Base-by-base conservation (phyloP, 2,888 invertebrate genomes). In the Apomyelois bistriatella region DNA sequence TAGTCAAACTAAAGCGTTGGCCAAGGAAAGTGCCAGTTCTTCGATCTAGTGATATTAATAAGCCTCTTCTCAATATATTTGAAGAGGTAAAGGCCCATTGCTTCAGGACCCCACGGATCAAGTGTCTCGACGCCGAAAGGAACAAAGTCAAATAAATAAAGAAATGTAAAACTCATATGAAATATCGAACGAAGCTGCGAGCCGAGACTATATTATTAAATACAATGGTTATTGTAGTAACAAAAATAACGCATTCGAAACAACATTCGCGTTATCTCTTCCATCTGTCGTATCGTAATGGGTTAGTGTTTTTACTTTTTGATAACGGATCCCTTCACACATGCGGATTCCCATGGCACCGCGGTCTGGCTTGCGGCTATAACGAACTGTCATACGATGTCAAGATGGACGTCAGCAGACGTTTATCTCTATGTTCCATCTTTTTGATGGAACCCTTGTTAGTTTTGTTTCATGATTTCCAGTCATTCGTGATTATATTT, bases 301-400 rank as follows among this genome's bases (percentile, higher is more conserved):
- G 42, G 51, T 32, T 42, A 36, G 52, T 51, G 40, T 40, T 42
- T 51, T 51, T 35, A 36, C 13, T 50, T 52, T 51, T 51, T 51
- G 42, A 52, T 52, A 43, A 36, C 35, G 35, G 28, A n/a, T 32
- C 42, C 50, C 36, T 43, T 35, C 42, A 17, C 52, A 52, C 37
- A 52, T 52, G 52, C 12, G 15, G 48, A 22, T 52, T 55, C 54
- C 54, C 52, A 52, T 41, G 37, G 48, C 28, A 30, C 15, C 28
- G 17, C 16, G 15, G 48, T 10, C 41, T 50, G 38, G 47, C 46
- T 46, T 51, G 50, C 36, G 47, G 40, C 17, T 12, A 40, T 54
- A 54, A 54, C 54, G 51, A 54, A 30, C 54, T 54, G 54, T 54
- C 54, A 54, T 8, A 16, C 28, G 35, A 32, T 30, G 46, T 46